A percentile compares a stretch with the other conserved stretches of the same genome.
Evolutionary conservation across 1,140 invertebrate species (phyloP).

Genomic region (Drosophila takahashii): DNA sequence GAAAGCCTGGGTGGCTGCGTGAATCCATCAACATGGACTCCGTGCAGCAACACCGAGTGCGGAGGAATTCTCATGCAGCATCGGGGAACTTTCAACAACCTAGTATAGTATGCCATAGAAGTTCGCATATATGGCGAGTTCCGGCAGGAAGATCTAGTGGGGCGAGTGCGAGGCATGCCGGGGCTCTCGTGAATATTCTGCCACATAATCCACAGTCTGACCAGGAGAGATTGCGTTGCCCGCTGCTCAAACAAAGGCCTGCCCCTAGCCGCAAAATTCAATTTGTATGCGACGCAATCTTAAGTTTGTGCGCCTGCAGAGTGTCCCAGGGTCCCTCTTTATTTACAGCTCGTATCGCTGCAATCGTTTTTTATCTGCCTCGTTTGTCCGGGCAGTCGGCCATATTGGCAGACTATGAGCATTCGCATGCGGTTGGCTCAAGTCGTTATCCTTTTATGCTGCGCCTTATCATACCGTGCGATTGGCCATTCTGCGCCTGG

Average conservation of each 20-base stretch:
- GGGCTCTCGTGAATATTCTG: slow-evolving; percentile 65
- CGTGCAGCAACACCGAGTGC: slow-evolving; percentile 14
- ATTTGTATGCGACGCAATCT: slow-evolving; percentile 52
- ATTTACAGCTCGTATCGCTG: slow-evolving; percentile 39
- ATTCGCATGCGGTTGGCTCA: slow-evolving; percentile 34
- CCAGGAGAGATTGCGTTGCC: slow-evolving; percentile 5
- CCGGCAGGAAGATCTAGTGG: slow-evolving; percentile 55
- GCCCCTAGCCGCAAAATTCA: slow-evolving; percentile 52
- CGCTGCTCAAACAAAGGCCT: slow-evolving; percentile 30
- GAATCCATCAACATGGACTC: slow-evolving; percentile 48
- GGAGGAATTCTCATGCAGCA: slow-evolving; percentile 55
- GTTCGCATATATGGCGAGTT: slow-evolving; percentile 48
- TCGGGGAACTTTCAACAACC: slow-evolving; percentile 40
- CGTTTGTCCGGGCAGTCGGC: slow-evolving; percentile 13
- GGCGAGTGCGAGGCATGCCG: slow-evolving; percentile 53
- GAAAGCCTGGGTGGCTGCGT: not conserved
- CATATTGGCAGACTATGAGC: slow-evolving; percentile 12
- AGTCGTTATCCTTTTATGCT: slow-evolving; percentile 56
- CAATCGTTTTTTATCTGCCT: slow-evolving; percentile 61
- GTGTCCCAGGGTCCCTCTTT: slow-evolving; percentile 21
- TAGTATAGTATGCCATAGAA: slow-evolving; percentile 55
- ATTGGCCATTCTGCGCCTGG: slow-evolving; percentile 34
- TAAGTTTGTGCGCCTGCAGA: slow-evolving; percentile 15
- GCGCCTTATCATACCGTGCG: slow-evolving; percentile 51
- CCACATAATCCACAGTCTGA: slow-evolving; percentile 57